A percentile compares a stretch with the other conserved stretches of the same genome.
These are phyloP conservation scores for Monoplex corrugatus DNA, from an alignment of 2,888 invertebrate species.

Conservation along the genomic window DNA sequence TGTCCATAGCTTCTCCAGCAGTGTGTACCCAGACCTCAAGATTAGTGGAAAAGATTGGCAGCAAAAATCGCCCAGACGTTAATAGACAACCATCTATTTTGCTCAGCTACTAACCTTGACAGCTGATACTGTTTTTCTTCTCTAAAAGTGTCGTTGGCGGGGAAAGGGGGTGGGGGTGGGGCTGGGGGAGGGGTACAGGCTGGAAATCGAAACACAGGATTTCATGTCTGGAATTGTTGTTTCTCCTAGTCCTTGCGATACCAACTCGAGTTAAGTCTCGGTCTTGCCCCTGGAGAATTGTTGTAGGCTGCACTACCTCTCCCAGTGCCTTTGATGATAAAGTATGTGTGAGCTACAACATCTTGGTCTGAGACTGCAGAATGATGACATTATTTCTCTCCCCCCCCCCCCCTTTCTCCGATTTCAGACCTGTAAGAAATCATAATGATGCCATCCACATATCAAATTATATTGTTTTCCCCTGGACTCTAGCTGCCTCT, in stretches of 20 bases:
- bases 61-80: slow-evolving; percentile 49
- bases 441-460: no score
- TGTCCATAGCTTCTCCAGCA: slow-evolving; percentile 43
- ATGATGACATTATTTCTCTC: not conserved
- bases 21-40: slow-evolving; percentile 44
- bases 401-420: not conserved
- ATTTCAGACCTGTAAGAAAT: slow-evolving; percentile 34
- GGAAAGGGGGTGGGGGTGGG: not conserved
- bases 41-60: slow-evolving; percentile 46
- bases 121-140: slow-evolving; percentile 45
- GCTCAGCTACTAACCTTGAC: slow-evolving; percentile 51
- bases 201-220: not conserved
- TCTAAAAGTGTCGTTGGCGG: slow-evolving; percentile 1
- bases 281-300: slow-evolving; percentile 25
- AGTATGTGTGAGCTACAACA: no score
- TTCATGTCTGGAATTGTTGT: not conserved
- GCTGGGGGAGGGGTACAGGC: not conserved
- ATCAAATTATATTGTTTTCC: slow-evolving; percentile 47
- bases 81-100: slow-evolving; percentile 50
- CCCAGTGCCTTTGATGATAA: no score
- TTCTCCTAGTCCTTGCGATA: not conserved
- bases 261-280: not conserved
- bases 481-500: slow-evolving; percentile 38
- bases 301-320: not conserved
- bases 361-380: not conserved